A percentile compares a stretch with the other conserved stretches of the same genome.
Conservation (phyloP, 2,113 vertebrate genomes). For the Leiothrix lutea region DNA sequence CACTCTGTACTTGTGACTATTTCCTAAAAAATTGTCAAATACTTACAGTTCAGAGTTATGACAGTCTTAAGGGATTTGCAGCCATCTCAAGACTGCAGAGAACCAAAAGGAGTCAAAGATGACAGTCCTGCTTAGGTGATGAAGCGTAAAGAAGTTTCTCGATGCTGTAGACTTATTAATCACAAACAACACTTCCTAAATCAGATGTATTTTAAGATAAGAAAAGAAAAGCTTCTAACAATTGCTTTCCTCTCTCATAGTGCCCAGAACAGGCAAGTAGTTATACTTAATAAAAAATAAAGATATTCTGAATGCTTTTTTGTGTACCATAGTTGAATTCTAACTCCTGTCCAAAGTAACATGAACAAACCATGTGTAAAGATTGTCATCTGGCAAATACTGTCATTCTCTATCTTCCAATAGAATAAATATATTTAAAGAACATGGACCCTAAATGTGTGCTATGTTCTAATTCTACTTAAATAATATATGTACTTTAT, state of each 20-base stretch:
- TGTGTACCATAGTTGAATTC: not conserved
- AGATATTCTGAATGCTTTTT: not conserved
- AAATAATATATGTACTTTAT: slow-evolving; percentile 8
- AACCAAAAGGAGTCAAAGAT: not conserved
- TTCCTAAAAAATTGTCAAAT: not conserved
- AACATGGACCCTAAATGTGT: not conserved
- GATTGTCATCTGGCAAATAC: not conserved
- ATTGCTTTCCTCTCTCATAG: not conserved
- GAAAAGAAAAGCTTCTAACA: not conserved
- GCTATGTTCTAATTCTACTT: not conserved
- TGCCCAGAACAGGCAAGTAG: not conserved
- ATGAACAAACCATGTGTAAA: not conserved
- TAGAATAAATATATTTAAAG: slow-evolving; percentile 4
- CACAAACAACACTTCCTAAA: not conserved
- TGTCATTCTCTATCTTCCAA: not conserved
- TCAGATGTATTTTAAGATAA: not conserved
- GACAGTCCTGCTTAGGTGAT: slow-evolving; percentile 1
- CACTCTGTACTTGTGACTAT: not conserved
- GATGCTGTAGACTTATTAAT: not conserved
- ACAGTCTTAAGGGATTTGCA: not conserved
- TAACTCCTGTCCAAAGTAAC: not conserved
- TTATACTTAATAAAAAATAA: not conserved
- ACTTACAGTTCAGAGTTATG: not conserved
- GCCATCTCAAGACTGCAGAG: not conserved
- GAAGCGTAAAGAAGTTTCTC: not conserved